phyloP scores from a whole-genome alignment of 2,113 vertebrate species.

The Mungos mungo region DNA sequence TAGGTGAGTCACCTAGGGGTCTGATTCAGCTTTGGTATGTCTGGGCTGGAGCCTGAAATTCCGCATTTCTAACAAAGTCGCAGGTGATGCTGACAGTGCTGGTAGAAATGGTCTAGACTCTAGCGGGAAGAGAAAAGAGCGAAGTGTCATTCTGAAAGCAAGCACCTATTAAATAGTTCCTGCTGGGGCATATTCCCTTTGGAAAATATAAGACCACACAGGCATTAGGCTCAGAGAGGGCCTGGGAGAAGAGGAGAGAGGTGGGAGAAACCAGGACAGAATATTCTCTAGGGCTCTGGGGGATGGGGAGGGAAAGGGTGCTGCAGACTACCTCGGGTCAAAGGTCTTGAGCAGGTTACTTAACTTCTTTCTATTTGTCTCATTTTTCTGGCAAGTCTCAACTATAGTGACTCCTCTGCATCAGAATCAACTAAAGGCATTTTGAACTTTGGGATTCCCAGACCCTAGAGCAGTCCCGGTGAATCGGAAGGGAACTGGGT shows the following conservation, averaged over 20 bases:
- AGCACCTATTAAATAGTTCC: not conserved
- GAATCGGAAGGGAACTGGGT: not conserved
- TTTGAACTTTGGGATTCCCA: not conserved
- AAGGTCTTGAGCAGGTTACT: not conserved
- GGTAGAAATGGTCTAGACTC: not conserved
- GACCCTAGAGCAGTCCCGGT: too few relatives aligned
- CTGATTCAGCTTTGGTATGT: not conserved
- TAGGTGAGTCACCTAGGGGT: not conserved
- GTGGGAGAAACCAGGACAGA: not conserved
- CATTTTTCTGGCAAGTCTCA: not conserved
- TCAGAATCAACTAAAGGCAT: not conserved
- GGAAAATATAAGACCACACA: not conserved
- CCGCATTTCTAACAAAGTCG: not conserved
- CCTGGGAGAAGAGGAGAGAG: not conserved
- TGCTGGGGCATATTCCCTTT: not conserved
- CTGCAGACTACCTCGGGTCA: not conserved
- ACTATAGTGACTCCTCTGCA: not conserved
- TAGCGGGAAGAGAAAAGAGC: not conserved
- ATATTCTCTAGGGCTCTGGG: not conserved
- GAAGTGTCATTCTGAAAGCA: not conserved
- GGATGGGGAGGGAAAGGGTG: not conserved
- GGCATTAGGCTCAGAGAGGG: not conserved
- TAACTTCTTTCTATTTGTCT: not conserved
- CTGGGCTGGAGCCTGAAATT: not conserved
- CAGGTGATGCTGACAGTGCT: not conserved